A percentile compares a stretch with the other conserved stretches of the same genome.
phyloP scores from a whole-genome alignment of 2,797 vertebrate genomes.

The Eulemur albifrons region DNA sequence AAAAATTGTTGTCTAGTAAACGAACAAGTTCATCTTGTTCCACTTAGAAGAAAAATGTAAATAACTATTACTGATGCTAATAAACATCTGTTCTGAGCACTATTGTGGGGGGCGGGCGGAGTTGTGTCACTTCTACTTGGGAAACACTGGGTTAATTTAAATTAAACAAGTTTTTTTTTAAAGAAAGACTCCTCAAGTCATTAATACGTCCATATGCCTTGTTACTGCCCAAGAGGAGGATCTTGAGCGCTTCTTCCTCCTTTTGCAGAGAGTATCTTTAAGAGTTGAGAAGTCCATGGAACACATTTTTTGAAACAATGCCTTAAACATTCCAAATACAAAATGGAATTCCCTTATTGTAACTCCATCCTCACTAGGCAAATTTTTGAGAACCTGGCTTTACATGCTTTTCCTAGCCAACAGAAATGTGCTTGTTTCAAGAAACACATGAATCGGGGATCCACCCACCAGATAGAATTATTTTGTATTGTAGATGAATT shows the following conservation, averaged over 20 bases:
- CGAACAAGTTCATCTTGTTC: not conserved
- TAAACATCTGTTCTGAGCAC: not conserved
- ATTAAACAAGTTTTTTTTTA: not conserved
- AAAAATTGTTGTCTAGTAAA: not conserved
- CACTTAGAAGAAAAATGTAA: not conserved
- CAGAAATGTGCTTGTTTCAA: not conserved
- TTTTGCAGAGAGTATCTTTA: not conserved
- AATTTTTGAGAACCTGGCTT: not conserved
- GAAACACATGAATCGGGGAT: not conserved
- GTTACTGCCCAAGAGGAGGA: not conserved
- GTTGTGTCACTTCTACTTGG: not conserved
- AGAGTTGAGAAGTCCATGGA: not conserved
- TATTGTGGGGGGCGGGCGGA: fast-evolving
- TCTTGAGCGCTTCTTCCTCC: not conserved
- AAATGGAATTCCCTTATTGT: not conserved
- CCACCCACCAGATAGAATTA: not conserved
- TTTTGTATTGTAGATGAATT: not conserved
- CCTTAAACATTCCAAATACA: slow-evolving; percentile 16
- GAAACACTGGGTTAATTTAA: not conserved
- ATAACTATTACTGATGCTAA: not conserved
- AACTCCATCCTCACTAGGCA: not conserved
- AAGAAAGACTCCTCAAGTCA: not conserved
- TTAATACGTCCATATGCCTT: not conserved
- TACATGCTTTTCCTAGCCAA: not conserved
- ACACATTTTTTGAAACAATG: not conserved